Conservation (phyloP, 2,797 vertebrate species). For the Lindbergichthys nudifrons region DNA sequence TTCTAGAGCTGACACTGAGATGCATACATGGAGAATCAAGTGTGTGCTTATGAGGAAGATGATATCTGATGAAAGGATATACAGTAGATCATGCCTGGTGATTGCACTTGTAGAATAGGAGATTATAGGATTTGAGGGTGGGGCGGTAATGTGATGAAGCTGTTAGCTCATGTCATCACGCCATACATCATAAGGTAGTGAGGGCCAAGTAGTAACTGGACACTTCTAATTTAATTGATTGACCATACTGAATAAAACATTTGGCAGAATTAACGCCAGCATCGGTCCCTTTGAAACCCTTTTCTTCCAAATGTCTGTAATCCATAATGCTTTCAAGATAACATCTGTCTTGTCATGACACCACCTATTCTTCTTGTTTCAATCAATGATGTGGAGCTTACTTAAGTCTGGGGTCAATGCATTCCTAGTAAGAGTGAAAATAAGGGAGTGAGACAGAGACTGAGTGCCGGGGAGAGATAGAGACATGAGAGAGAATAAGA, state of each 20-base stretch:
- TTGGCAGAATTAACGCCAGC: conserved; percentile 59
- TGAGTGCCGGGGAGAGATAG: conserved; percentile 17
- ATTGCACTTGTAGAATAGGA: conserved; percentile 45
- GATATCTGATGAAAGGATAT: conserved; percentile 25
- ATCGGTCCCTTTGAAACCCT: conserved; percentile 37
- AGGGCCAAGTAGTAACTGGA: conserved; percentile 53
- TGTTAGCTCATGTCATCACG: conserved; percentile 56
- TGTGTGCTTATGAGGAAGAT: background rate
- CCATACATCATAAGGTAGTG: conserved; percentile 55
- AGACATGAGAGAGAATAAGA: conserved; percentile 9
- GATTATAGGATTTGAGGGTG: conserved; percentile 51
- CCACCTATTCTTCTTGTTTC: conserved; percentile 61
- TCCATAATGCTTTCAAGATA: conserved; percentile 73
- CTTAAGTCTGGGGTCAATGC: conserved; percentile 63
- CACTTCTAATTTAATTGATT: conserved; percentile 70
- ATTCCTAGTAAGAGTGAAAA: conserved; percentile 53
- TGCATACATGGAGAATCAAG: conserved; percentile 7
- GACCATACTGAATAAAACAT: conserved; percentile 71
- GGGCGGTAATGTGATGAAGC: conserved; percentile 68
- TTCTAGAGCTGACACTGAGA: conserved; percentile 11
- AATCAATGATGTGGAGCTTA: conserved; percentile 69
- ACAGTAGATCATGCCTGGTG: conserved; percentile 33
- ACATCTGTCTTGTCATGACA: conserved; percentile 70
- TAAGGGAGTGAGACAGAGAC: conserved; percentile 39
- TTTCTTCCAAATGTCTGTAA: conserved; percentile 70